phyloP scores from a whole-genome alignment of 2,888 invertebrate genomes.

The Meteorus colon region DNA sequence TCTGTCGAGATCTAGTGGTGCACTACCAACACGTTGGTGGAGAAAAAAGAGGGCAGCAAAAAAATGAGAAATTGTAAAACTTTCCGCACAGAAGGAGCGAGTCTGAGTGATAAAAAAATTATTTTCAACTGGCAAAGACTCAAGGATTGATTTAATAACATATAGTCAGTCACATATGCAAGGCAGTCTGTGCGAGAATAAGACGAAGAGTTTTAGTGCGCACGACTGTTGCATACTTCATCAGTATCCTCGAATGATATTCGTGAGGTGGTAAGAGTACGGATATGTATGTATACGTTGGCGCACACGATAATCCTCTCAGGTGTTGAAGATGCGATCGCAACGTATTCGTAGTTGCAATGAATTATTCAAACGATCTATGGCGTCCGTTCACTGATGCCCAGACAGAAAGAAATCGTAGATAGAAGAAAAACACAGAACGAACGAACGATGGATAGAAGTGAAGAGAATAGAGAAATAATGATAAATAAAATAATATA shows the following conservation, averaged over 20 bases:
- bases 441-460: slow-evolving; percentile 24
- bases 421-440: slow-evolving; percentile 33
- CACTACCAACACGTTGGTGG: background rate
- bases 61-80: background rate
- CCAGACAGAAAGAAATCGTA: slow-evolving; percentile 43
- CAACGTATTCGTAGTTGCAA: slow-evolving; percentile 46
- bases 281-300: slow-evolving; percentile 24
- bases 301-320: slow-evolving; percentile 38
- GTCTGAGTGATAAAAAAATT: background rate
- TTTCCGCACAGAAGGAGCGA: background rate
- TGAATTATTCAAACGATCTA: slow-evolving; percentile 56
- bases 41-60: background rate
- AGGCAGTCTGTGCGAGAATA: slow-evolving; percentile 16
- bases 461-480: slow-evolving; percentile 17
- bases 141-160: slow-evolving; percentile 30
- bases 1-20: slow-evolving; percentile 6
- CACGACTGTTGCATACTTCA: slow-evolving; percentile 31
- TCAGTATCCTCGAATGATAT: slow-evolving; percentile 34
- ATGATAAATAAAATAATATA: slow-evolving; percentile 23
- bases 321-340: slow-evolving; percentile 41
- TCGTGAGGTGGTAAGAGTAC: background rate
- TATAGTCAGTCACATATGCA: slow-evolving; percentile 8
- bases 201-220: slow-evolving; percentile 18
- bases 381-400: slow-evolving; percentile 52
- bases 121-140: slow-evolving; percentile 3